A percentile compares a stretch with the other conserved stretches of the same genome.
Conservation (phyloP, 2,888 invertebrate species). For the Tachina lurida region DNA sequence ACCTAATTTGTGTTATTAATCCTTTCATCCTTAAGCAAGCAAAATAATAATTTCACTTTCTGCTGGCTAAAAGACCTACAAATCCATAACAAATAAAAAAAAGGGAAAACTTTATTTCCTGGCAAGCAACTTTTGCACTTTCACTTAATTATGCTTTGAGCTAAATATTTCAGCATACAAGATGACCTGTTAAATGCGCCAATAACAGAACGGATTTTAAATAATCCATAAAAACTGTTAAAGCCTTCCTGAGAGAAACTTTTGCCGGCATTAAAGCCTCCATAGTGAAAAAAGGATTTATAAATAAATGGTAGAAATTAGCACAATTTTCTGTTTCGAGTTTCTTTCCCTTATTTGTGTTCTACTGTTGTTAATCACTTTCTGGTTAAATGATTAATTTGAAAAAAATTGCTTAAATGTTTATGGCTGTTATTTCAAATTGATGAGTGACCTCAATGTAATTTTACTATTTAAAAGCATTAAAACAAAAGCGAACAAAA, state of each 20-base stretch:
- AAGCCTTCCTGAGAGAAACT: constrained; percentile 7
- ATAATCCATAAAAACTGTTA: constrained; percentile 19
- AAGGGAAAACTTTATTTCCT: constrained; percentile 3
- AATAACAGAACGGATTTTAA: background rate
- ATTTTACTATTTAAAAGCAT: constrained; percentile 24
- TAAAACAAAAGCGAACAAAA: constrained; percentile 4
- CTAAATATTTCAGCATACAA: background rate
- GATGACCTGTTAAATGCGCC: background rate
- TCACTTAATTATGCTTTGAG: constrained; percentile 52
- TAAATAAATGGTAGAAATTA: constrained; percentile 33
- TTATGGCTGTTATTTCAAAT: constrained; percentile 59
- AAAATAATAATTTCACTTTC: constrained; percentile 9
- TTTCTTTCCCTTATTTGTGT: background rate
- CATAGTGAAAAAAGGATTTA: constrained; percentile 12
- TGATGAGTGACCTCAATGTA: constrained; percentile 67
- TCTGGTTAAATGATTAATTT: constrained; percentile 43
- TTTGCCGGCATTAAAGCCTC: background rate
- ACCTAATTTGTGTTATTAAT: background rate
- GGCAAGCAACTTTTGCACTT: constrained; percentile 16
- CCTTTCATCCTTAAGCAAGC: background rate
- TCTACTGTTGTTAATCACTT: constrained; percentile 4
- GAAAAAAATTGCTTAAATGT: constrained; percentile 49
- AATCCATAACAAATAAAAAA: constrained; percentile 8
- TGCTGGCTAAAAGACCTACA: constrained; percentile 6
- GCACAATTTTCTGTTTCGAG: constrained; percentile 47